Evolutionary conservation across 2,888 invertebrate species (phyloP), one percentile per base, ranked within the genome.

Genomic region (Spisula solida): DNA sequence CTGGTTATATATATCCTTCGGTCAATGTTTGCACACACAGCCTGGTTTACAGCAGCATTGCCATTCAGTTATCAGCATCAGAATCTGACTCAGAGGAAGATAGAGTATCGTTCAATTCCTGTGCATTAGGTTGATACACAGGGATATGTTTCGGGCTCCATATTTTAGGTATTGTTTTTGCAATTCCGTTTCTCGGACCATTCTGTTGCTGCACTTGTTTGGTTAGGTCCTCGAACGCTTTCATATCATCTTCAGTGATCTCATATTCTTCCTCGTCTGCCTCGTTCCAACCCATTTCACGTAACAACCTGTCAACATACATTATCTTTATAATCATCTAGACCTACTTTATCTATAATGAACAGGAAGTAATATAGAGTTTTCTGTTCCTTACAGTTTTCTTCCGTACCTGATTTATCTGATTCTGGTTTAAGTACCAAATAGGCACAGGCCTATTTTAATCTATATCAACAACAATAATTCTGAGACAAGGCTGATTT

Each of bases 261-360:
- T 95, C 96, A 87, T 96, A 96, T 80, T 96, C 95, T 78, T 95
- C 96, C 82, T 96, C 95, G 88, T 96, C 96, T n/a, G 94, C 94
- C 92, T 96, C 96, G 88, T 96, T 96, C 97, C 96, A 97, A n/a
- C 96, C 97, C 96, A 97, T 96, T 92, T 96, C 96, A 80, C 96
- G 94, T 81, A 97, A 92, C 82, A 96, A 93, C 88, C 96, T 96
- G 47, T 78, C 20, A 34, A 78, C 8, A 78, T n/a, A 66, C 5
- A 66, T 66, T 66, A n/a, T 25, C 60, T 4, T 10, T 8, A 66
- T 66, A 66, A n/a, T 25, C 51, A 51, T 51, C 6, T 41, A 41
- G 41, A 41, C 8, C 2, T 41, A 41, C 41, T 41, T 41, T 41
- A 41, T 41, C 41, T 41, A 41, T 41, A 8, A 41, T 41, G 8